Percentiles rank a stretch among this genome's conserved stretches.
Evolutionary conservation across 2,888 invertebrate species (phyloP).

Genomic region (Bellardia bayeri): DNA sequence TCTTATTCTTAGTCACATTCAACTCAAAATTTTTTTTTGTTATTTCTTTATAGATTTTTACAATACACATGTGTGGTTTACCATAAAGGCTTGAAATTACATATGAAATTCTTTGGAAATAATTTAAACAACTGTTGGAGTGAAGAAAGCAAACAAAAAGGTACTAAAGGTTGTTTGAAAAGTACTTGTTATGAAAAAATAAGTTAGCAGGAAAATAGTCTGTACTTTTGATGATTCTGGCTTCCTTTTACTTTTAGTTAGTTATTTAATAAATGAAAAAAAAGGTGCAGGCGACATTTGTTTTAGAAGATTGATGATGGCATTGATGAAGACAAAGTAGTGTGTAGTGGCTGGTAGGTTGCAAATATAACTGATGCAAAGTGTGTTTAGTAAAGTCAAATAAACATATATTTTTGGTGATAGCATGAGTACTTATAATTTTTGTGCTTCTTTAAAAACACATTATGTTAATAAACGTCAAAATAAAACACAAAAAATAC

Average conservation of each 20-base stretch:
- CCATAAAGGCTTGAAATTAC: slow-evolving; percentile 21
- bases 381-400: slow-evolving; percentile 2
- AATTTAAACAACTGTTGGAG: neutral
- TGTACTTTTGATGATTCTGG: neutral
- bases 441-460: slow-evolving; percentile 12
- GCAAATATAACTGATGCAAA: neutral
- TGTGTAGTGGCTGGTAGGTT: slow-evolving; percentile 9
- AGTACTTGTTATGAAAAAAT: neutral
- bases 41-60: slow-evolving; percentile 16
- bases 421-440: neutral
- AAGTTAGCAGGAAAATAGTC: neutral
- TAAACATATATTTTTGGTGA: slow-evolving; percentile 38
- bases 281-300: slow-evolving; percentile 65
- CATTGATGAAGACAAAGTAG: slow-evolving; percentile 72
- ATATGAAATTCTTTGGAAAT: slow-evolving; percentile 7
- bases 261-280: neutral
- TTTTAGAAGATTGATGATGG: slow-evolving; percentile 71
- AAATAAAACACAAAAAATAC: neutral
- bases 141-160: neutral
- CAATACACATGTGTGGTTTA: slow-evolving; percentile 43
- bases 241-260: slow-evolving; percentile 6
- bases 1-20: slow-evolving; percentile 37
- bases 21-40: neutral
- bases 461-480: slow-evolving; percentile 35
- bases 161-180: slow-evolving; percentile 6